A percentile compares a stretch with the other conserved stretches of the same genome.
phyloP scores from a whole-genome alignment of 2,113 vertebrate genomes.

The Etia nguti region DNA sequence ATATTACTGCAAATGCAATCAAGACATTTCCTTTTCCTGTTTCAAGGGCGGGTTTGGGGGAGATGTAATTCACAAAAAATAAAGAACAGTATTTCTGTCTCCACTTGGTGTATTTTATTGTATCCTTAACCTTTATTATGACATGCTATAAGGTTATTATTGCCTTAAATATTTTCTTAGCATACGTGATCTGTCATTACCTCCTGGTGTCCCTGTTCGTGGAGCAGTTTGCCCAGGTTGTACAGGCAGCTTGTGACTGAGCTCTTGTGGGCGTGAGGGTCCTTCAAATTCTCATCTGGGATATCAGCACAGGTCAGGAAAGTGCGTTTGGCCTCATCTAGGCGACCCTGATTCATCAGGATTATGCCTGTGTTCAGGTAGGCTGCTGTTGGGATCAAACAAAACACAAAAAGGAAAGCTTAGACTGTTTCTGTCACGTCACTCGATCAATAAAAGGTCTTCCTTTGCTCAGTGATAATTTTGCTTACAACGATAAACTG shows the following conservation, averaged over 20 bases:
- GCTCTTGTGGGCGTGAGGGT: slow-evolving; percentile 96
- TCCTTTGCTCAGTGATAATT: background rate
- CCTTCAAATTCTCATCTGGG: slow-evolving; percentile 97
- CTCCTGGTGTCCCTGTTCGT: slow-evolving; percentile 96
- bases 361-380: slow-evolving; percentile 99
- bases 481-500: accelerated
- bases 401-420: background rate
- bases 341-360: slow-evolving; percentile 92
- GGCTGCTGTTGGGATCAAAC: slow-evolving; percentile 75
- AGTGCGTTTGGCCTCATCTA: slow-evolving; percentile 89
- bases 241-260: slow-evolving; percentile 98
- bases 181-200: slow-evolving; percentile 56
- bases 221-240: slow-evolving; percentile 95
- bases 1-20: background rate
- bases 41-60: background rate
- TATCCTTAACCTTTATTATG: background rate
- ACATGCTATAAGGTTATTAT: background rate
- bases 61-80: background rate
- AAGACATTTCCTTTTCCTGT: background rate
- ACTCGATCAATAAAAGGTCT: background rate
- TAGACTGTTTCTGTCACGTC: background rate
- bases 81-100: background rate
- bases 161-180: background rate
- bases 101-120: background rate
- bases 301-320: slow-evolving; percentile 97